These are phyloP conservation scores for Venusia cambrica DNA, from an alignment of 2,888 invertebrate species.

Conservation along the genomic window DNA sequence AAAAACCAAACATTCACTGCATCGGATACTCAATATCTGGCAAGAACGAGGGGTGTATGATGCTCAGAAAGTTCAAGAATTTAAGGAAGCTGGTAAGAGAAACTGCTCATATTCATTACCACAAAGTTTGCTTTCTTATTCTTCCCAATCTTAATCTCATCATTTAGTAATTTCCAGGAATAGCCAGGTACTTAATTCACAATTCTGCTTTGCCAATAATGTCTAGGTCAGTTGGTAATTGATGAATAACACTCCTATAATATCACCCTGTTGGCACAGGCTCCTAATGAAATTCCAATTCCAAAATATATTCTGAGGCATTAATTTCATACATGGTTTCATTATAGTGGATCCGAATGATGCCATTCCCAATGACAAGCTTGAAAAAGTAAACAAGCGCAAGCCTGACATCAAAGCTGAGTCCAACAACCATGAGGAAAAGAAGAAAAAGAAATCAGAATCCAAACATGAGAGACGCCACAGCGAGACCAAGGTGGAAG, in stretches of 20 bases:
- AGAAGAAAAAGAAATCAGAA: conserved; percentile 69
- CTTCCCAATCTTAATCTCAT: background rate
- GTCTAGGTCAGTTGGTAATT: too few relatives aligned
- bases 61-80: conserved; percentile 88
- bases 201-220: too few relatives aligned
- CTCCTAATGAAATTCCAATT: too few relatives aligned
- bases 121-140: background rate
- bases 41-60: conserved; percentile 95
- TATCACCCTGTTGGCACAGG: too few relatives aligned
- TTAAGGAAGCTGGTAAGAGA: conserved; percentile 81
- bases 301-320: too few relatives aligned
- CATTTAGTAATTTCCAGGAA: too few relatives aligned
- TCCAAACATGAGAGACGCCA: conserved; percentile 54
- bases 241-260: too few relatives aligned
- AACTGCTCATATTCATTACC: background rate
- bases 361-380: conserved; percentile 39
- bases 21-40: conserved; percentile 94
- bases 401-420: conserved; percentile 55
- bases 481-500: conserved; percentile 76
- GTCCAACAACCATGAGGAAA: conserved; percentile 36
- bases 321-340: background rate
- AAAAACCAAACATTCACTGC: conserved; percentile 90
- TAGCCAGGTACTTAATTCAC: too few relatives aligned
- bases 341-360: conserved; percentile 68
- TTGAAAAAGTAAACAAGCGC: conserved; percentile 49